Percentiles rank a stretch among this genome's conserved stretches.
Evolutionary conservation across 2,797 vertebrate species (phyloP).

Genomic region (Phataginus tricuspis): DNA sequence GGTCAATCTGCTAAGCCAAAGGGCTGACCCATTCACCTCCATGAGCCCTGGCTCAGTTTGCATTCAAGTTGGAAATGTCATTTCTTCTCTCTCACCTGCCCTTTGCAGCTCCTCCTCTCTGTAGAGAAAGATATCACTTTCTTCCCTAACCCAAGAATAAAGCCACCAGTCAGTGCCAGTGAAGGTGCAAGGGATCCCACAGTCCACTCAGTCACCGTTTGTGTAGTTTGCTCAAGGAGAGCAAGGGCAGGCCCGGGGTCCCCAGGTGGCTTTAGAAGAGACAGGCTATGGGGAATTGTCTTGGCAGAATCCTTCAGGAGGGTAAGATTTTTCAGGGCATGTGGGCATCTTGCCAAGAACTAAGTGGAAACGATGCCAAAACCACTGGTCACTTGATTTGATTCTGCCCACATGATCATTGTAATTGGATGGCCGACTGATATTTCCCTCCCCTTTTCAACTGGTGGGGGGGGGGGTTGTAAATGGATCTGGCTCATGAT

Average conservation of each 20-base stretch:
- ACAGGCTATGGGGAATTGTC: background rate
- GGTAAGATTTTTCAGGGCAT: background rate
- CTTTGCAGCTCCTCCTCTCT: background rate
- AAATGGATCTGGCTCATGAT: background rate
- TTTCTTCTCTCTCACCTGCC: background rate
- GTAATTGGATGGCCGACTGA: conserved; percentile 37
- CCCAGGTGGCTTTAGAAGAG: background rate
- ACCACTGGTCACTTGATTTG: conserved; percentile 61
- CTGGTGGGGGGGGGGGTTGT: background rate
- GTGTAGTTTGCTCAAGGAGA: background rate
- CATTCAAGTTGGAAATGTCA: background rate
- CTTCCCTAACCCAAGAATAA: background rate
- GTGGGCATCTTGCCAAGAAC: conserved; percentile 36
- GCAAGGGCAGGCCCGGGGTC: background rate
- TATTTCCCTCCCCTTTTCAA: conserved; percentile 41
- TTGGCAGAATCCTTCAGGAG: conserved; percentile 27
- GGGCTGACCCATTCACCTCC: background rate
- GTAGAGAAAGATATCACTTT: background rate
- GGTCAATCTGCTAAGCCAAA: background rate
- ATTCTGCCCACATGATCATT: conserved; percentile 57
- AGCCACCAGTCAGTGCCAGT: background rate
- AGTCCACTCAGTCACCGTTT: background rate
- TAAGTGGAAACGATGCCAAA: conserved; percentile 51
- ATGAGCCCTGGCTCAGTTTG: background rate
- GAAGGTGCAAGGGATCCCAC: background rate